Evolutionary conservation across 1,140 invertebrate species (phyloP).

Genomic region (Cydia splendana): DNA sequence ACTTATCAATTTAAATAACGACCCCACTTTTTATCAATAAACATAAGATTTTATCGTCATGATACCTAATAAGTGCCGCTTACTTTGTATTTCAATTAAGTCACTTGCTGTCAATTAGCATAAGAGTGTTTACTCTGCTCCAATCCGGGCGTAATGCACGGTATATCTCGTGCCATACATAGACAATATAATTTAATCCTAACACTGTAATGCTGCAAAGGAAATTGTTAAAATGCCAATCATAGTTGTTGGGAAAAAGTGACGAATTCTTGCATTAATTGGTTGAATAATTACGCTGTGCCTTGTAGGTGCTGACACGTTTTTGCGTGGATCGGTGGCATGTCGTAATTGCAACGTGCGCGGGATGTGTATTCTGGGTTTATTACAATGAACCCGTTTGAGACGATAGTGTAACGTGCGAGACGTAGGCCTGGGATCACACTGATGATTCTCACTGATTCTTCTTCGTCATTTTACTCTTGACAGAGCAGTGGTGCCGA

Average conservation of each 20-base stretch:
- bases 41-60: slow-evolving; percentile 13
- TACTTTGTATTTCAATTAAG: slow-evolving; percentile 26
- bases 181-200: slow-evolving; percentile 30
- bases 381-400: slow-evolving; percentile 21
- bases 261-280: slow-evolving; percentile 33
- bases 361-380: slow-evolving; percentile 35
- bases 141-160: slow-evolving; percentile 13
- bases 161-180: slow-evolving; percentile 5
- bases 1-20: slow-evolving; percentile 17
- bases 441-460: not conserved
- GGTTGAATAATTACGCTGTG: slow-evolving; percentile 28
- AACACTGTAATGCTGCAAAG: slow-evolving; percentile 37
- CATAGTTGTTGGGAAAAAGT: slow-evolving; percentile 28
- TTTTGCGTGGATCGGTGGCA: slow-evolving; percentile 41
- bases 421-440: slow-evolving; percentile 4
- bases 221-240: slow-evolving; percentile 42
- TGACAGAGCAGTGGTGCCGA: not conserved
- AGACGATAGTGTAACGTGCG: not conserved
- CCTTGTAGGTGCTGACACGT: slow-evolving; percentile 38
- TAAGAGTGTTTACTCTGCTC: not conserved
- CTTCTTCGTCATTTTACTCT: not conserved
- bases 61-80: not conserved
- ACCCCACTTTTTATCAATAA: slow-evolving; percentile 10
- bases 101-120: slow-evolving; percentile 17
- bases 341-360: slow-evolving; percentile 42